Evolutionary conservation across 2,888 invertebrate species (phyloP), one percentile per base, ranked within the genome.

Genomic region (Drosophila melanocephala): DNA sequence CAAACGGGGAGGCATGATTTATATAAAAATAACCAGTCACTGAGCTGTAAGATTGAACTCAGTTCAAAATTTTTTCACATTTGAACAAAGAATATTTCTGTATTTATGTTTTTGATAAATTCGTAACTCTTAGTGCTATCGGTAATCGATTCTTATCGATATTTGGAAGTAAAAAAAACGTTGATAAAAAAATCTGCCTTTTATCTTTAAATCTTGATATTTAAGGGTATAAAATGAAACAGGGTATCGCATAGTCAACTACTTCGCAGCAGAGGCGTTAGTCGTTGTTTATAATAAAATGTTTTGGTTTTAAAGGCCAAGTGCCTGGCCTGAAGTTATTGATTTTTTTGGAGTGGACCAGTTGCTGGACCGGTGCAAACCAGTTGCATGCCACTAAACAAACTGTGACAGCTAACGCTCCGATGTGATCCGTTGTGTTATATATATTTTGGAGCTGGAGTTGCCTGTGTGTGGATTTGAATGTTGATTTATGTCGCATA

Each of bases 401-500:
- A 57, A 58, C 66, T 78, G 66, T 66, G 61, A 67, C 77, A 63
- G 60, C 33, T 63, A 63, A 33, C 64, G 60, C 52, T 58, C 6
- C 28, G n/a, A 39, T 39, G n/a, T 33, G 50, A 39, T n/a, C n/a
- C 32, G 51, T 52, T 42, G 72, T 61, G 33, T 59, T 60, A 63
- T 39, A 74, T 57, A 64, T 37, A 58, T 74, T 75, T 75, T 47
- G 53, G 37, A 75, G 22, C n/a, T n/a, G 9, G 14, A n/a, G 14
- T 50, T 70, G 70, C 42, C 47, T 35, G 58, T 33, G 33, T 19
- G 44, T 19, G 30, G 19, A 52, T 26, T 42, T 56, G 51, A 28
- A 61, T 77, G 57, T 62, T 73, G 74, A 69, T 74, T 69, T 74
- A 77, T 70, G 59, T 58, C 65, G 75, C 64, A 65, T 71, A 62